phyloP scores from a whole-genome alignment of 2,113 vertebrate species.

The Campylorhamphus procurvoides region DNA sequence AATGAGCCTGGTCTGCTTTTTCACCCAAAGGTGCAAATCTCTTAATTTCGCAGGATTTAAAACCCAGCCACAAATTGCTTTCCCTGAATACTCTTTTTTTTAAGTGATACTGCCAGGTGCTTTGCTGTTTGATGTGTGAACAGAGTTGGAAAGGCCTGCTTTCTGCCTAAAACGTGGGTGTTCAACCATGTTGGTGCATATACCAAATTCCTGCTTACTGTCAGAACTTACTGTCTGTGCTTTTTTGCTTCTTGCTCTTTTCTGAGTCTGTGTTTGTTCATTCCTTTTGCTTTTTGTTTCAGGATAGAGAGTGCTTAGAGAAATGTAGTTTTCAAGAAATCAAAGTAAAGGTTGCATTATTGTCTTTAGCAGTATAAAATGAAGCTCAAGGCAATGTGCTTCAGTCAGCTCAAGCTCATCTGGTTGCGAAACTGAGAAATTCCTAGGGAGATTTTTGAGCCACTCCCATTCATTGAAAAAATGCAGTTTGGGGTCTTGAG shows the following conservation, averaged over 20 bases:
- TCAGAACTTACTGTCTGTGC: neutral
- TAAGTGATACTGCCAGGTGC: neutral
- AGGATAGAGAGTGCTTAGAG: neutral
- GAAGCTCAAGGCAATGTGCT: neutral
- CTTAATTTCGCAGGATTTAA: neutral
- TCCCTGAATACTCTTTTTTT: neutral
- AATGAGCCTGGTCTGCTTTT: neutral
- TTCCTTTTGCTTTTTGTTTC: neutral
- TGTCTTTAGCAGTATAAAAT: neutral
- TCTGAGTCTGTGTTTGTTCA: neutral
- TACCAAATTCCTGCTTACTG: neutral
- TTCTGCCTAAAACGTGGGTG: neutral
- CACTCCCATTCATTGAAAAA: neutral
- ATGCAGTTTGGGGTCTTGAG: neutral
- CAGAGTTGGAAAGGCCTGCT: neutral
- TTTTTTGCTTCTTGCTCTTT: rapidly evolving
- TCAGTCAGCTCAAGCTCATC: neutral
- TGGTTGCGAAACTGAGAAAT: neutral
- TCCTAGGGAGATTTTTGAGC: neutral
- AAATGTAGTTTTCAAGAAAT: neutral
- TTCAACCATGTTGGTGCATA: neutral
- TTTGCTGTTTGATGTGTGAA: neutral
- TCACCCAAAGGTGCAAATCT: neutral
- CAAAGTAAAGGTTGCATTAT: neutral
- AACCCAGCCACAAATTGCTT: neutral